These are phyloP conservation scores for Sebastes reedi DNA, from an alignment of 2,797 vertebrate genomes.

Conservation along the genomic window DNA sequence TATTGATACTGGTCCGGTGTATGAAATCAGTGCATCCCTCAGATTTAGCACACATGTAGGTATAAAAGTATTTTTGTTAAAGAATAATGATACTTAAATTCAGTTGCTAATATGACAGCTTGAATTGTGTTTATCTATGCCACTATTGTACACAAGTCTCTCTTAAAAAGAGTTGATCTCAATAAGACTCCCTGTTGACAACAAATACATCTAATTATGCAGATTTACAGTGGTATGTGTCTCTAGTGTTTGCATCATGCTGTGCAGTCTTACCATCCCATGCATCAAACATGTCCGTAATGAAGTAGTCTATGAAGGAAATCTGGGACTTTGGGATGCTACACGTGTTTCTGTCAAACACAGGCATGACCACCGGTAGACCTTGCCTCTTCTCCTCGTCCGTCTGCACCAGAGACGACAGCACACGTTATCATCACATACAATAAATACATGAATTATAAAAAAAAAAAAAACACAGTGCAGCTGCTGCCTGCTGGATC, in stretches of 20 bases:
- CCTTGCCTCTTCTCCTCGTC: slow-evolving; percentile 94
- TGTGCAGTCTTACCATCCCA: slow-evolving; percentile 91
- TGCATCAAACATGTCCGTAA: slow-evolving; percentile 97
- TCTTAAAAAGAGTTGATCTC: background rate
- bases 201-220: background rate
- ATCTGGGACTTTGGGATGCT: slow-evolving; percentile 98
- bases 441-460: slow-evolving; percentile 6
- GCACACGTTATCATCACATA: slow-evolving; percentile 11
- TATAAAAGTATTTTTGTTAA: background rate
- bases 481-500: background rate
- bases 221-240: background rate
- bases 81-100: background rate
- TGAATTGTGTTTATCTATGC: background rate
- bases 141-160: background rate
- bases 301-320: slow-evolving; percentile 99
- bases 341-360: slow-evolving; percentile 96
- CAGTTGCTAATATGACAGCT: background rate
- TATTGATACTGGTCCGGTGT: background rate
- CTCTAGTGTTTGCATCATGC: background rate
- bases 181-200: background rate
- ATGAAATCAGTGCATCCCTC: background rate
- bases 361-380: slow-evolving; percentile 96
- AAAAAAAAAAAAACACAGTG: background rate
- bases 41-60: background rate
- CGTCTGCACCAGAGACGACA: slow-evolving; percentile 83